Evolutionary conservation across 2,113 vertebrate genomes (phyloP).

Genomic region (Melanerpes formicivorus): DNA sequence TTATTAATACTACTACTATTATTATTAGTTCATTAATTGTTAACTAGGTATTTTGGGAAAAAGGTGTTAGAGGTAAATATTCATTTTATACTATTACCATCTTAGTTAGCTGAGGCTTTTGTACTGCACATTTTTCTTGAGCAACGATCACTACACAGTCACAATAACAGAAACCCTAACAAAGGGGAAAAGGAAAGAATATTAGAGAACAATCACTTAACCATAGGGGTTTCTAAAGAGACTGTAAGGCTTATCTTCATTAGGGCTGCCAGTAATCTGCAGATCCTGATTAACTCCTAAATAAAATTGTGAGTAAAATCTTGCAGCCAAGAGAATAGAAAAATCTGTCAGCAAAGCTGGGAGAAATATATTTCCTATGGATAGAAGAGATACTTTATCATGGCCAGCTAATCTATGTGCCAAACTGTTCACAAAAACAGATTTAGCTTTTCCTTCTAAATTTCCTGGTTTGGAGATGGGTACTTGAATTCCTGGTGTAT

Average conservation of each 20-base stretch:
- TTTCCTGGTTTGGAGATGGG: background rate
- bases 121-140: background rate
- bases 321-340: background rate
- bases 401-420: background rate
- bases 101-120: background rate
- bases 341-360: background rate
- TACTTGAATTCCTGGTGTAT: background rate
- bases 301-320: background rate
- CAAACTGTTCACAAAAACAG: conserved; percentile 25
- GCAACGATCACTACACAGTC: background rate
- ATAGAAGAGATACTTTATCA: background rate
- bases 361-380: background rate
- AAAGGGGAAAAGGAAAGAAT: background rate
- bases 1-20: background rate
- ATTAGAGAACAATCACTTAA: background rate
- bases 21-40: background rate
- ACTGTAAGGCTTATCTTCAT: background rate
- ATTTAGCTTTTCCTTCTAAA: background rate
- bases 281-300: conserved; percentile 5
- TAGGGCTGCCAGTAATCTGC: background rate
- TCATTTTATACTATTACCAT: background rate
- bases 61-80: background rate
- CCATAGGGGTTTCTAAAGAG: background rate
- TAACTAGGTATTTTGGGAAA: background rate
- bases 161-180: background rate